These are phyloP conservation scores for Dasysyrphus tricinctus DNA, from an alignment of 2,888 invertebrate genomes.

Conservation along the genomic window DNA sequence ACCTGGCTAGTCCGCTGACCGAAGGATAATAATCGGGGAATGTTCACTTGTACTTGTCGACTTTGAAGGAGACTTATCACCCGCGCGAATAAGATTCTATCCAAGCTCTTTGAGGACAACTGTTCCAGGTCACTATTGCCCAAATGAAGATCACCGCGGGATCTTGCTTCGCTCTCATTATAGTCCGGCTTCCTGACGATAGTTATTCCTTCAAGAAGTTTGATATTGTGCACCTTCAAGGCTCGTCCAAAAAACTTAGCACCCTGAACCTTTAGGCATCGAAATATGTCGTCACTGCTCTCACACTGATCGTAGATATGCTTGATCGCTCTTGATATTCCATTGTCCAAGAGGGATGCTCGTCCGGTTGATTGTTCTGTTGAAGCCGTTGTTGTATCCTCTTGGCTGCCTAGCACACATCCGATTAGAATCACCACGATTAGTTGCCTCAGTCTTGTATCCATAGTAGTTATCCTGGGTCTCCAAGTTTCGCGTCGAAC, in stretches of 20 bases:
- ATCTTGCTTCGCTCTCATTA: constrained; percentile 69
- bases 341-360: constrained; percentile 78
- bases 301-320: constrained; percentile 85
- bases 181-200: constrained; percentile 83
- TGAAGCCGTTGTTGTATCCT: constrained; percentile 23
- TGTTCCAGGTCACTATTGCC: constrained; percentile 86
- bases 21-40: constrained; percentile 84
- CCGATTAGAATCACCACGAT: constrained; percentile 58
- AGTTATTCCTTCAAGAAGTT: constrained; percentile 86
- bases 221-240: constrained; percentile 86
- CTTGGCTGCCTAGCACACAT: constrained; percentile 25
- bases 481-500: constrained; percentile 56
- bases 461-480: constrained; percentile 76
- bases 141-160: constrained; percentile 83
- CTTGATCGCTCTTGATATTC: constrained; percentile 80
- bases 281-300: constrained; percentile 86
- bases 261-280: constrained; percentile 89
- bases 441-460: constrained; percentile 77
- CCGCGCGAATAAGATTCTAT: constrained; percentile 85
- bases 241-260: constrained; percentile 88
- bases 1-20: constrained; percentile 83
- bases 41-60: constrained; percentile 85
- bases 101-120: constrained; percentile 86
- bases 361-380: constrained; percentile 22
- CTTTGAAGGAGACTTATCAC: constrained; percentile 86